Evolutionary conservation across 1,140 invertebrate species (phyloP), one percentile per base, ranked within the genome.

Genomic region (Calosoma granatense): DNA sequence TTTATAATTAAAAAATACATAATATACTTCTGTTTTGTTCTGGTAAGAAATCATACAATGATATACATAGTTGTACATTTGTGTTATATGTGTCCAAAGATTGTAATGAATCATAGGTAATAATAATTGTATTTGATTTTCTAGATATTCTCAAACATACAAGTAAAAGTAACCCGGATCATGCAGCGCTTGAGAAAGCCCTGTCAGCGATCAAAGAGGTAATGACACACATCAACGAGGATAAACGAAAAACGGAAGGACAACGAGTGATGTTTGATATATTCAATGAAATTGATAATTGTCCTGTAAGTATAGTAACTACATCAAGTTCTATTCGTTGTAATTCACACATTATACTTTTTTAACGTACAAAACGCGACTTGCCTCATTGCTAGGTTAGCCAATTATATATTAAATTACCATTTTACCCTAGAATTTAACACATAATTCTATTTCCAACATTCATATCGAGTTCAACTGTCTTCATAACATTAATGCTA

Each of bases 281-380:
- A 57, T 92, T 96, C 72, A 94, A 97, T 73, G 93, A 97, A 70
- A 97, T 98, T 66, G 94, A 98, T 67, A 93, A 94, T 67, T 97
- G 94, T 76, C 94, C 95, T 43, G 86, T 90, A 73, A 81, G 80
- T 78, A 22, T 30, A n/a, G n/a, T n/a, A n/a, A n/a, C n/a, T n/a
- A n/a, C n/a, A n/a, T n/a, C 22, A 20, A 53, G 51, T 22, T 61
- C 51, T 15, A 53, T 59, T 43, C 54, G 56, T 61, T 61, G 22
- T 54, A 21, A 55, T 36, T 52, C 41, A 36, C 22, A 21, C 15
- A 20, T 17, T 51, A 41, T 23, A 51, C 20, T 22, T 57, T 20
- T 21, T 54, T 55, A 9, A 52, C 21, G 17, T 15, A 52, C 6
- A 6, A 19, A 17, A 52, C 21, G 6, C 9, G 51, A 52, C 53